These are phyloP conservation scores for Chloebia gouldiae DNA, from an alignment of 2,113 vertebrate species.

Conservation along the genomic window DNA sequence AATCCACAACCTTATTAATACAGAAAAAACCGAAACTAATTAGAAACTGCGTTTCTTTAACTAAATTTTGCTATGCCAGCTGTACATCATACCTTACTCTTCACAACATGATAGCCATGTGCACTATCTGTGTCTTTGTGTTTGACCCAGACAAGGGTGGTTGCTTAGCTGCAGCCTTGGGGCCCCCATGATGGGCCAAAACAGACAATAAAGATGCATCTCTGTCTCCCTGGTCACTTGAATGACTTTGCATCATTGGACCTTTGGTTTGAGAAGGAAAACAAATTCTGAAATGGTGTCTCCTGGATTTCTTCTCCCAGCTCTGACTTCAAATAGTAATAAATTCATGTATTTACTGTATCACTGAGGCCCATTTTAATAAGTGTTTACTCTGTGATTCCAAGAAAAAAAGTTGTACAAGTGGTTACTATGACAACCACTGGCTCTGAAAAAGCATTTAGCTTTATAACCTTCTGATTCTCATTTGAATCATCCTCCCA, in stretches of 20 bases:
- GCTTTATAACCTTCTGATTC: slow-evolving; percentile 42
- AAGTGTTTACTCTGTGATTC: slow-evolving; percentile 51
- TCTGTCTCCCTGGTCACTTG: not conserved
- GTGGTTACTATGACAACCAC: slow-evolving; percentile 11
- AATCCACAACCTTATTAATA: not conserved
- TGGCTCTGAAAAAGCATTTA: slow-evolving; percentile 36
- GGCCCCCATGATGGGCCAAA: slow-evolving; percentile 9
- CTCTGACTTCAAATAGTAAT: slow-evolving; percentile 52
- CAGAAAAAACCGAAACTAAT: not conserved
- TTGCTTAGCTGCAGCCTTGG: not conserved
- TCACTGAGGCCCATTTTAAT: slow-evolving; percentile 39
- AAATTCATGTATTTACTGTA: slow-evolving; percentile 54
- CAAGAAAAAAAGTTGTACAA: slow-evolving; percentile 30
- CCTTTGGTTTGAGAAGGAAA: slow-evolving; percentile 45
- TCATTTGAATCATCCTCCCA: slow-evolving; percentile 22
- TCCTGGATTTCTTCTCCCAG: slow-evolving; percentile 59
- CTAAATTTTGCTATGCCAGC: not conserved
- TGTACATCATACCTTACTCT: not conserved
- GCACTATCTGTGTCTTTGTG: not conserved
- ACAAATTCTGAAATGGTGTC: slow-evolving; percentile 26
- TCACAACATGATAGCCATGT: not conserved
- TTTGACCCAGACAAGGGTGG: not conserved
- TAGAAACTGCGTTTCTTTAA: not conserved
- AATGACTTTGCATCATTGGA: slow-evolving; percentile 17
- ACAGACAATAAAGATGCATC: slow-evolving; percentile 2